Evolutionary conservation across 2,888 invertebrate species (phyloP), one percentile per base, ranked within the genome.

Genomic region (Hermaeophaga mercurialis): DNA sequence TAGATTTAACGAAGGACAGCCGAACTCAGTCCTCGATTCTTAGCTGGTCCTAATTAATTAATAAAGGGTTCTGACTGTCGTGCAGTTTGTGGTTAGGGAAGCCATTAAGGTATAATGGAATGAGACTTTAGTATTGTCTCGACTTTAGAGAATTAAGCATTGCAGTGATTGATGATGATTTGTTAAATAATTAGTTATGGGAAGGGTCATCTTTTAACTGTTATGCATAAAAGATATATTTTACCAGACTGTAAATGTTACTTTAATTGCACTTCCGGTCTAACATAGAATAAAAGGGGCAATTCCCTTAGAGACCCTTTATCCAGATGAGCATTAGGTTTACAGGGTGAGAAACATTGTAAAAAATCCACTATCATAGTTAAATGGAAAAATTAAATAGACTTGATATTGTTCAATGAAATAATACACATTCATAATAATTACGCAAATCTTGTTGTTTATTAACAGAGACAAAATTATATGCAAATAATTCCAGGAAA

Each of bases 31-130:
- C 53, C 38, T 48, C 45, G 49, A 58, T 58, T 58, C 58, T 58
- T 58, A 58, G 45, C 48, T 33, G 54, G 41, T 58, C 41, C 58
- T 58, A 58, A 58, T 58, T 54, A 58, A 58, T 58, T 58, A 53
- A 58, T 58, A 58, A 58, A 58, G 58, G 58, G 54, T 54, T 45
- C 34, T 22, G 57, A 44, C 48, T 48, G 53, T 54, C 58, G 46
- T 39, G 54, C 48, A 53, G 48, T 57, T 57, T 57, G 57, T 28
- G 57, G 58, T 44, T 5, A 43, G 24, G 46, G 15, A 36, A 49
- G 38, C 54, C 54, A 52, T 58, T 58, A 46, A 49, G 54, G 58
- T 49, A 49, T 58, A 58, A 58, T 58, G 49, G 54, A 54, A 58
- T 48, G 45, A 53, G 49, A 54, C 54, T 54, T 54, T 31, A 38